Percentiles rank a stretch among this genome's conserved stretches.
Evolutionary conservation across 2,888 invertebrate genomes (phyloP).

Genomic region (Horisme vitalbata): DNA sequence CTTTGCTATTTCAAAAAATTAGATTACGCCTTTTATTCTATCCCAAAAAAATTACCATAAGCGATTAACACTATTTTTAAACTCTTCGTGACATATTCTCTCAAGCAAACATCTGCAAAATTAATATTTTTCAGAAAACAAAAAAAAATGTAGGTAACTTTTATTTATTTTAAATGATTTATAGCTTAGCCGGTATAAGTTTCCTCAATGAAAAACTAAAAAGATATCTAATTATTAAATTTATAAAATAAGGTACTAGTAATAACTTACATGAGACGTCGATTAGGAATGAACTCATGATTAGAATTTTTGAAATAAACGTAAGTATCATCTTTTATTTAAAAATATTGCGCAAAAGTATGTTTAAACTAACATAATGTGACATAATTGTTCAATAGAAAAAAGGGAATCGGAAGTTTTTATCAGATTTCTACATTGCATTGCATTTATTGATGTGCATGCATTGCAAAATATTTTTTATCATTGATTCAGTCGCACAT

Average conservation of each 20-base stretch:
- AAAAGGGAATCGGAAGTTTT: slow-evolving; percentile 10
- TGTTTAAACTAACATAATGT: neutral
- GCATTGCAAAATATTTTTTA: slow-evolving; percentile 8
- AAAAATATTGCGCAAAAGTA: slow-evolving; percentile 19
- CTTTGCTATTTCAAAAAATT: too few species aligned
- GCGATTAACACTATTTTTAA: too few species aligned
- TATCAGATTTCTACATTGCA: slow-evolving; percentile 12
- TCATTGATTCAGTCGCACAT: slow-evolving; percentile 4
- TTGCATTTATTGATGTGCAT: slow-evolving; percentile 1
- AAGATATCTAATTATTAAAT: neutral
- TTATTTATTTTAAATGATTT: too few species aligned
- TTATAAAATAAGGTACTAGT: neutral
- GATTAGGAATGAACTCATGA: slow-evolving; percentile 16
- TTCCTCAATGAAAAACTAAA: too few species aligned
- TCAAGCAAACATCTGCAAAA: too few species aligned
- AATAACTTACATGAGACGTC: slow-evolving; percentile 20
- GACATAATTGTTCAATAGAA: neutral
- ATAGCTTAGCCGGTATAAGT: too few species aligned
- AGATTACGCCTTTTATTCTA: too few species aligned
- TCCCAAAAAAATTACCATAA: too few species aligned
- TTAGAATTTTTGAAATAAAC: neutral
- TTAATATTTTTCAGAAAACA: too few species aligned
- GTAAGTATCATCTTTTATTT: slow-evolving; percentile 6
- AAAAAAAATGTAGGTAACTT: too few species aligned
- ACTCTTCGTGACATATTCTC: too few species aligned